Base-by-base conservation (phyloP, 2,888 invertebrate species). In the Hydropsyche betteni region DNA sequence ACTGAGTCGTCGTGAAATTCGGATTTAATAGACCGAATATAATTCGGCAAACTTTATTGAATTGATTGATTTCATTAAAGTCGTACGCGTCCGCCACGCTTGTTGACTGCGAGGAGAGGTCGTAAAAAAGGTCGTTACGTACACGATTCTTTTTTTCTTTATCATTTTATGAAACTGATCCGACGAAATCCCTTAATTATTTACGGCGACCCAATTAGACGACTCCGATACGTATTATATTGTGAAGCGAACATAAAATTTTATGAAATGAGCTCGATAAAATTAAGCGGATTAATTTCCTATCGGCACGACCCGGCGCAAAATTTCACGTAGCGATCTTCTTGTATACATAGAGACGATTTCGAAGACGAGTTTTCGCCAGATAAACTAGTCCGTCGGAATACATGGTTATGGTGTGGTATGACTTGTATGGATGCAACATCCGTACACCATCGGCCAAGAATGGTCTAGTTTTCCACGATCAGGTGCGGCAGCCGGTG, bases 391-490 rank as follows among this genome's bases (percentile, higher is more conserved):
- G 7, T 8, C 10, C 10, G 44, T 44, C 6, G 44, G 7, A 44
- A 6, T 44, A 44, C 44, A 44, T 10, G 44, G 10, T 44, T 44
- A 44, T 44, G 44, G 44, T 44, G 10, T 44, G 44, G 44, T 44
- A 44, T 58, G 58, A 58, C 58, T 58, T 16, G 44, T 44, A 44
- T 44, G 44, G 44, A 44, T 58, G 53, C 53, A 53, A 16, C 53
- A 53, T 53, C 53, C 14, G 16, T 1, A 24, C 58, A 58, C 24
- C 14, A 24, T 8, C 58, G 12, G 14, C 16, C 53, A 58, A 24
- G 70, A 53, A 33, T 70, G 70, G 52, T 70, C 70, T 70, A 70
- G 70, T 70, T 70, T 70, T 70, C 70, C 70, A 16, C 58, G 53
- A 68, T 68, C 68, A 68, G 70, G 70, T 70, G 70, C 70, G 58